Conservation (phyloP, 2,797 vertebrate genomes). For the Myotis vivesi region DNA sequence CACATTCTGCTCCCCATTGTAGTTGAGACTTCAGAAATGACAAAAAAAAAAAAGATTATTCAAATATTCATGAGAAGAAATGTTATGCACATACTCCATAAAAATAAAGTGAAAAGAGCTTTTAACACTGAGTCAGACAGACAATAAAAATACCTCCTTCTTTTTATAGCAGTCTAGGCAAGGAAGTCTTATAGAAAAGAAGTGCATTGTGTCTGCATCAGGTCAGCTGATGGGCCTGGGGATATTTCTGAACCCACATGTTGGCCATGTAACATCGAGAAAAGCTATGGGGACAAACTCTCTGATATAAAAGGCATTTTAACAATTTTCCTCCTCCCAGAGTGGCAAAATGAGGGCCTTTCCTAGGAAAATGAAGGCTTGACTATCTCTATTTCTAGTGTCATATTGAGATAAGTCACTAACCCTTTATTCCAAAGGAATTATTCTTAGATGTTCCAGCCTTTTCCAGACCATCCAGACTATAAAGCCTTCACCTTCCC, state of each 20-base stretch:
- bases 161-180: background rate
- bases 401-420: background rate
- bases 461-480: background rate
- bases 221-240: slow-evolving; percentile 55
- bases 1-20: fast-evolving
- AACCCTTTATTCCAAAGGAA: background rate
- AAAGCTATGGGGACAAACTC: slow-evolving; percentile 67
- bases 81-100: background rate
- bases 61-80: background rate
- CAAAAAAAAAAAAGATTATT: background rate
- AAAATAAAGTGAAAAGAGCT: slow-evolving; percentile 12
- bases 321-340: background rate
- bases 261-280: slow-evolving; percentile 61
- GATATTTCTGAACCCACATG: slow-evolving; percentile 64
- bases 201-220: slow-evolving; percentile 60
- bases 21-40: background rate
- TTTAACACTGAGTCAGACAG: background rate
- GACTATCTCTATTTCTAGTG: background rate
- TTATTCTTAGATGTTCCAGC: background rate
- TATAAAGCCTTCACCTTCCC: background rate
- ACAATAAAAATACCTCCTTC: background rate
- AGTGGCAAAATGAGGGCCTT: background rate
- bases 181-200: slow-evolving; percentile 40
- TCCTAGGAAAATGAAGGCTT: background rate
- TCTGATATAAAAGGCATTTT: slow-evolving; percentile 1